phyloP scores from a whole-genome alignment of 2,113 vertebrate species.

The Vicugna pacos region DNA sequence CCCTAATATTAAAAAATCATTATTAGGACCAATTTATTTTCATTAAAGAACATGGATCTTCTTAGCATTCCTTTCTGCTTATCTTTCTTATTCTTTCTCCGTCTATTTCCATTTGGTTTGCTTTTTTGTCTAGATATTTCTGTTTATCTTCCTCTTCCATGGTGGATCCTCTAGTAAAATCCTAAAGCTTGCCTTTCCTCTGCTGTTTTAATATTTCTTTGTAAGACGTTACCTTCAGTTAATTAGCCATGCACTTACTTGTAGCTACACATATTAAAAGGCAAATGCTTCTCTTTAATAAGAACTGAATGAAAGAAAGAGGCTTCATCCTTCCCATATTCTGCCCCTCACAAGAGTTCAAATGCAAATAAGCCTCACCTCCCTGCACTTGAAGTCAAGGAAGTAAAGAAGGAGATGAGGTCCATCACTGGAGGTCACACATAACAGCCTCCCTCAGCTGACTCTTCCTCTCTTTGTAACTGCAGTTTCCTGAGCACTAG shows the following conservation, averaged over 20 bases:
- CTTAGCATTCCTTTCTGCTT: conserved; percentile 76
- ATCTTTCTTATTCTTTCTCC: conserved; percentile 54
- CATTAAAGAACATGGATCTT: conserved; percentile 74
- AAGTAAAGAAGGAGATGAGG: not conserved
- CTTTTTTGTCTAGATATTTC: conserved; percentile 73
- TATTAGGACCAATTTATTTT: conserved; percentile 77
- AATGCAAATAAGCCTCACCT: conserved; percentile 58
- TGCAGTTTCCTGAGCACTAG: conserved; percentile 78
- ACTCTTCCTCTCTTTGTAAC: conserved; percentile 69
- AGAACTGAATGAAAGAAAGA: conserved; percentile 12
- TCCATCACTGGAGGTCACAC: not conserved
- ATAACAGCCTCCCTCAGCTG: not conserved
- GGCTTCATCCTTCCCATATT: not conserved
- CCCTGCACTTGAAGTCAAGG: not conserved
- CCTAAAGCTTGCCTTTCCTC: conserved; percentile 73
- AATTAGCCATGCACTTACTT: conserved; percentile 54
- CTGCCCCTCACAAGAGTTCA: not conserved
- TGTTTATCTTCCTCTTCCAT: conserved; percentile 77
- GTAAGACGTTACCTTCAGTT: conserved; percentile 37
- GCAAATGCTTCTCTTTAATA: conserved; percentile 50
- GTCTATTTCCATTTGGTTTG: conserved; percentile 79
- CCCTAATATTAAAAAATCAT: conserved; percentile 64
- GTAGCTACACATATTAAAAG: conserved; percentile 55
- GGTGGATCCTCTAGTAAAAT: conserved; percentile 65
- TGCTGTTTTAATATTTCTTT: conserved; percentile 64